Percentiles rank a stretch among this genome's conserved stretches.
Evolutionary conservation across 2,797 vertebrate species (phyloP).

Genomic region (Lophotriccus pileatus): DNA sequence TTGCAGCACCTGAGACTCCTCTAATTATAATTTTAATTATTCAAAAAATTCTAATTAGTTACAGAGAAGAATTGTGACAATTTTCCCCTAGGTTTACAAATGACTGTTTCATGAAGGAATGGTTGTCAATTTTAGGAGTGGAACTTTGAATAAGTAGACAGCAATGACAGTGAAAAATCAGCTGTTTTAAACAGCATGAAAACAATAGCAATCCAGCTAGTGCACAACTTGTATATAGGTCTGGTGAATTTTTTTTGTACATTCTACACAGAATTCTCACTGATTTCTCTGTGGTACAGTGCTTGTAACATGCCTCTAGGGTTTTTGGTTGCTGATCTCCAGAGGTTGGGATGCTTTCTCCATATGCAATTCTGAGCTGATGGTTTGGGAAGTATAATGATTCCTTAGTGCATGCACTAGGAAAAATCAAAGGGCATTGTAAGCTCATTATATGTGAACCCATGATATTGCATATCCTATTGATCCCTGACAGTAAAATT

Average conservation of each 20-base stretch:
- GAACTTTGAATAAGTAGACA: neutral
- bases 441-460: neutral
- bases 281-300: neutral
- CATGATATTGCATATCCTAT: neutral
- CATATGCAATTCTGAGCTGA: neutral
- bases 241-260: neutral
- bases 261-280: neutral
- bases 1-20: neutral
- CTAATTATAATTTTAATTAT: slow-evolving; percentile 14
- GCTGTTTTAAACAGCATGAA: neutral
- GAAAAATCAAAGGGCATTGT: neutral
- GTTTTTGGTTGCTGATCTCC: neutral
- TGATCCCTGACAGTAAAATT: neutral
- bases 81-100: neutral
- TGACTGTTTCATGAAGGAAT: neutral
- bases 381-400: neutral
- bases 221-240: neutral
- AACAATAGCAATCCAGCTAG: neutral
- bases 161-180: neutral
- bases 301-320: neutral
- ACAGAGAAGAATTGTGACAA: neutral
- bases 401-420: neutral
- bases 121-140: neutral
- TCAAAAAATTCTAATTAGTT: neutral
- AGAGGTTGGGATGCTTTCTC: neutral